Conservation (phyloP, 2,888 invertebrate species). For the Norana najaformis region DNA sequence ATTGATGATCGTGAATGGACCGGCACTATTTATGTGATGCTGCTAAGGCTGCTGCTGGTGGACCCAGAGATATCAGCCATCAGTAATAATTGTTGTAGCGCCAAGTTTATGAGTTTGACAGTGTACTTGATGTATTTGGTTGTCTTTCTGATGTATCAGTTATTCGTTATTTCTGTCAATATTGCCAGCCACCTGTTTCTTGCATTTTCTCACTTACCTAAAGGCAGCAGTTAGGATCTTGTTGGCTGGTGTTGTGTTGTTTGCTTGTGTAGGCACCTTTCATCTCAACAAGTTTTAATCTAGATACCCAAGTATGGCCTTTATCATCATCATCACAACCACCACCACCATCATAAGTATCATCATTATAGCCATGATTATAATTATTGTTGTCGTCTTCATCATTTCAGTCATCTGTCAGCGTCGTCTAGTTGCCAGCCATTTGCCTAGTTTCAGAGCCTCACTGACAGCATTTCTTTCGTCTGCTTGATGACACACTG, state of each 20-base stretch:
- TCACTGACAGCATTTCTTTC: no score
- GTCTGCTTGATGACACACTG: not conserved
- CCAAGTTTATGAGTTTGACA: not conserved
- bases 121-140: not conserved
- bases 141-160: not conserved
- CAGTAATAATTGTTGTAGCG: not conserved
- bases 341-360: not conserved
- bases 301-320: no score
- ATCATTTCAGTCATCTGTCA: not conserved
- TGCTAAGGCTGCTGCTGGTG: not conserved
- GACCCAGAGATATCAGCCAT: not conserved
- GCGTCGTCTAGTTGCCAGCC: not conserved
- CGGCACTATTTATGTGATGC: not conserved
- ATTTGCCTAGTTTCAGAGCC: not conserved
- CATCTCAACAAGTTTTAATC: not conserved
- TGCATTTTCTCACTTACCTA: not conserved
- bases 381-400: not conserved
- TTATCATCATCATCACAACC: not conserved
- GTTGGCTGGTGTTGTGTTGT: not conserved
- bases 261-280: not conserved
- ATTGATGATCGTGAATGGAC: slow-evolving; percentile 5
- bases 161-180: not conserved
- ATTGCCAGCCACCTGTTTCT: not conserved
- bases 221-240: no score
- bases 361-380: not conserved